Conservation (phyloP, 2,888 invertebrate genomes). For the Hyles lineata region DNA sequence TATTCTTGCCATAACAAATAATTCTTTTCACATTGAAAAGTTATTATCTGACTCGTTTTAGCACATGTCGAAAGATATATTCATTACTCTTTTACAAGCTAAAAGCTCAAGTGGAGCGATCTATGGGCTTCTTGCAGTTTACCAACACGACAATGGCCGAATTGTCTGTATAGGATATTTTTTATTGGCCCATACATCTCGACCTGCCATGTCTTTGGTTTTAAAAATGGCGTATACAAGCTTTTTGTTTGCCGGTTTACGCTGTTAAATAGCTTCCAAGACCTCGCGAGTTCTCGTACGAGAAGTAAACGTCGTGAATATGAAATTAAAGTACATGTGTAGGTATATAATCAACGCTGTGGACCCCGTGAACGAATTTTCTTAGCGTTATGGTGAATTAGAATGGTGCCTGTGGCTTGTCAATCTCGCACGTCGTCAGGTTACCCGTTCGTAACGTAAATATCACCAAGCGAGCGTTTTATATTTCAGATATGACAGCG, state of each 20-base stretch:
- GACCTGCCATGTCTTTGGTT: constrained; percentile 85
- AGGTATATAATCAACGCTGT: constrained; percentile 81
- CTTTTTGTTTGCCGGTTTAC: constrained; percentile 86
- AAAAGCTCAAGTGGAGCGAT: constrained; percentile 82
- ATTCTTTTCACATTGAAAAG: constrained; percentile 53
- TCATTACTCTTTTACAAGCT: constrained; percentile 82
- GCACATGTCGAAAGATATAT: constrained; percentile 80
- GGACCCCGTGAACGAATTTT: constrained; percentile 79
- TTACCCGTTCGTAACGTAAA: constrained; percentile 82
- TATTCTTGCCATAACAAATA: constrained; percentile 62
- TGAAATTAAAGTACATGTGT: constrained; percentile 84
- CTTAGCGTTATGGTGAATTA: constrained; percentile 84
- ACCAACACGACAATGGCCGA: constrained; percentile 86
- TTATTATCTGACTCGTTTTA: constrained; percentile 79
- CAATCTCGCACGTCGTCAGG: constrained; percentile 84
- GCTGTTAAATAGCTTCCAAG: constrained; percentile 80
- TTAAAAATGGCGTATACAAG: constrained; percentile 87
- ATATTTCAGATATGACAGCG: constrained; percentile 83
- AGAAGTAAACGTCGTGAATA: constrained; percentile 80
- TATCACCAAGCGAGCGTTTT: constrained; percentile 81
- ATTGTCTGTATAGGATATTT: constrained; percentile 82
- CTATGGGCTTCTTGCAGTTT: constrained; percentile 84
- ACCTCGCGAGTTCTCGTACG: constrained; percentile 71
- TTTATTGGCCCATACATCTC: constrained; percentile 83
- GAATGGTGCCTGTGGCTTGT: constrained; percentile 84